Evolutionary conservation across 2,888 invertebrate species (phyloP).

Genomic region (Agrochola litura): DNA sequence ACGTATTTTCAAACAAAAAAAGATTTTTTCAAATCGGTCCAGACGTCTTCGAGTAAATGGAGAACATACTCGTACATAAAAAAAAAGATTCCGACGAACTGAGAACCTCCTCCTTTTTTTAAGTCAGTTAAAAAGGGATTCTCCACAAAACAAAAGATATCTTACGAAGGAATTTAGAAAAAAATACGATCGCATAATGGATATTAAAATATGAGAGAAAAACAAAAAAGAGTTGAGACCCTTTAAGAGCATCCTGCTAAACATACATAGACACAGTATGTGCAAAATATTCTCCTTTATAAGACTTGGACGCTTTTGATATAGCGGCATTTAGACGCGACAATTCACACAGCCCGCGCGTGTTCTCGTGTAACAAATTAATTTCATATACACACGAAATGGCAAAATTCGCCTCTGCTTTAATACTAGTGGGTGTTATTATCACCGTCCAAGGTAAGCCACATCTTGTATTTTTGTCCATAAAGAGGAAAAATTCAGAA

Average conservation of each 20-base stretch:
- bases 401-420: conserved; percentile 67
- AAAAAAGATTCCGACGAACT: too few species aligned
- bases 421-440: conserved; percentile 66
- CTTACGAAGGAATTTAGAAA: background rate
- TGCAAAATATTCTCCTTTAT: conserved; percentile 53
- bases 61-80: too few species aligned
- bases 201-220: conserved; percentile 1
- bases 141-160: background rate
- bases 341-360: conserved; percentile 51
- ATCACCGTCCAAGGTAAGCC: conserved; percentile 73
- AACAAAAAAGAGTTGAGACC: conserved; percentile 32
- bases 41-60: too few species aligned
- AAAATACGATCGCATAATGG: conserved; percentile 4
- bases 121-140: background rate
- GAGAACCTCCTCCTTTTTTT: too few species aligned
- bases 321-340: conserved; percentile 61
- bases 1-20: too few species aligned
- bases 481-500: conserved; percentile 8
- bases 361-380: conserved; percentile 36
- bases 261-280: conserved; percentile 23
- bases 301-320: conserved; percentile 49
- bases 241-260: conserved; percentile 21
- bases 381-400: conserved; percentile 64
- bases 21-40: too few species aligned
- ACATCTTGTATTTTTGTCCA: conserved; percentile 37